Evolutionary conservation across 2,888 invertebrate species (phyloP).

Genomic region (Chesias legatella): DNA sequence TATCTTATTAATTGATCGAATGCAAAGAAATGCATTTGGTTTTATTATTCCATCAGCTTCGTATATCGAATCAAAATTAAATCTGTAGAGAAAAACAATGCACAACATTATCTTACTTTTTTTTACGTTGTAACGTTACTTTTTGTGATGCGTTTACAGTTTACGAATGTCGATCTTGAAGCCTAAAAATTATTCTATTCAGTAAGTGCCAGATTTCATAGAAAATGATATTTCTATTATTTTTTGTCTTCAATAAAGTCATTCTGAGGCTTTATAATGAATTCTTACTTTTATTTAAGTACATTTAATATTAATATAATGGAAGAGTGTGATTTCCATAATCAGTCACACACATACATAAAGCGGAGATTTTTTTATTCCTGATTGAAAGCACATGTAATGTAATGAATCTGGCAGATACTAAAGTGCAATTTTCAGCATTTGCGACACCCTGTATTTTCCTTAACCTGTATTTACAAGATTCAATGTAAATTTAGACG

Average conservation of each 20-base stretch:
- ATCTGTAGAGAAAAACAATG: too few relatives aligned
- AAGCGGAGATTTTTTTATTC: background rate
- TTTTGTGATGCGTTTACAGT: too few relatives aligned
- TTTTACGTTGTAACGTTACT: too few relatives aligned
- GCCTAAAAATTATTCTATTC: conserved; percentile 1
- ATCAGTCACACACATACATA: background rate
- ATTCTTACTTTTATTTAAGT: too few relatives aligned
- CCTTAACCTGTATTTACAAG: conserved; percentile 25
- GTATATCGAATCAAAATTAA: too few relatives aligned
- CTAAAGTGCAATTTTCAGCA: conserved; percentile 6
- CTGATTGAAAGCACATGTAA: background rate
- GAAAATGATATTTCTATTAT: too few relatives aligned
- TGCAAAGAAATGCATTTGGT: conserved; percentile 1
- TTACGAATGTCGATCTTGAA: conserved; percentile 4
- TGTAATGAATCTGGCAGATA: conserved; percentile 13
- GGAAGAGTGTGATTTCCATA: too few relatives aligned
- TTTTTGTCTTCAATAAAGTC: too few relatives aligned
- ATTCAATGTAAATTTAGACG: conserved; percentile 20
- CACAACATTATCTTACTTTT: too few relatives aligned
- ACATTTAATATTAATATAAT: conserved; percentile 7
- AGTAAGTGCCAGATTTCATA: conserved; percentile 7
- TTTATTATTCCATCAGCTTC: background rate
- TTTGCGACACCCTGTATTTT: conserved; percentile 24
- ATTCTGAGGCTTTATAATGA: too few relatives aligned
- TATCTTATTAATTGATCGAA: background rate